A percentile compares a stretch with the other conserved stretches of the same genome.
phyloP scores from a whole-genome alignment of 1,140 invertebrate genomes.

The Leguminivora glycinivorella region DNA sequence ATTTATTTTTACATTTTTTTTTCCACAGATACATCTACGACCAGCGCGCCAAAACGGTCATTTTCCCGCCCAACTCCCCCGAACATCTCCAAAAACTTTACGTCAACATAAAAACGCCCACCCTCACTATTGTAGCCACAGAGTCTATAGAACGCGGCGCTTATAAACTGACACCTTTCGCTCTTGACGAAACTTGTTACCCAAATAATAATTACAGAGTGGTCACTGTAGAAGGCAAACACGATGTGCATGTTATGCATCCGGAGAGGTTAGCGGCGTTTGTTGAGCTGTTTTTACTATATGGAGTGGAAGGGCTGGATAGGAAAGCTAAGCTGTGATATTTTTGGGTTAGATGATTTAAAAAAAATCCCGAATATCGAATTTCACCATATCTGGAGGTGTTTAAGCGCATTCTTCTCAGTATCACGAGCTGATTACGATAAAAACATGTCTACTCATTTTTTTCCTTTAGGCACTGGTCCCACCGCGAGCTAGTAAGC shows the following conservation, averaged over 20 bases:
- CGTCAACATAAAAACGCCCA: conserved; percentile 39
- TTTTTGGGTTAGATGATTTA: no score
- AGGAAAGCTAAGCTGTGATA: conserved; percentile 53
- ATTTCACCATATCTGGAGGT: no score
- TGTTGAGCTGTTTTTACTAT: conserved; percentile 49
- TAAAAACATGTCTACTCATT: no score
- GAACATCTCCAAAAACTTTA: conserved; percentile 42
- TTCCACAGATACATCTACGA: conserved; percentile 58
- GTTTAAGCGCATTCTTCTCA: no score
- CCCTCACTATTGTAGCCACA: conserved; percentile 39
- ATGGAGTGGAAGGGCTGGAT: conserved; percentile 49
- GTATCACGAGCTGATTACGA: no score
- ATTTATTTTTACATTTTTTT: conserved; percentile 23
- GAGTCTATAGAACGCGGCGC: conserved; percentile 33
- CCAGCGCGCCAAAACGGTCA: conserved; percentile 39
- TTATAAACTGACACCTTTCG: conserved; percentile 39
- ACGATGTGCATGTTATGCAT: conserved; percentile 52
- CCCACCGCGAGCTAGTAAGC: no score
- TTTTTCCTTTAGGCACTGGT: no score
- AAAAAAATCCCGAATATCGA: no score
- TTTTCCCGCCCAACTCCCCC: conserved; percentile 39
- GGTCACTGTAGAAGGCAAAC: conserved; percentile 41
- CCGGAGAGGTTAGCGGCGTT: conserved; percentile 46
- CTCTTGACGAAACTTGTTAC: conserved; percentile 47
- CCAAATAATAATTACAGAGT: conserved; percentile 43